A percentile compares a stretch with the other conserved stretches of the same genome.
phyloP scores from a whole-genome alignment of 2,113 vertebrate species.

The Rhabdomys dilectus region DNA sequence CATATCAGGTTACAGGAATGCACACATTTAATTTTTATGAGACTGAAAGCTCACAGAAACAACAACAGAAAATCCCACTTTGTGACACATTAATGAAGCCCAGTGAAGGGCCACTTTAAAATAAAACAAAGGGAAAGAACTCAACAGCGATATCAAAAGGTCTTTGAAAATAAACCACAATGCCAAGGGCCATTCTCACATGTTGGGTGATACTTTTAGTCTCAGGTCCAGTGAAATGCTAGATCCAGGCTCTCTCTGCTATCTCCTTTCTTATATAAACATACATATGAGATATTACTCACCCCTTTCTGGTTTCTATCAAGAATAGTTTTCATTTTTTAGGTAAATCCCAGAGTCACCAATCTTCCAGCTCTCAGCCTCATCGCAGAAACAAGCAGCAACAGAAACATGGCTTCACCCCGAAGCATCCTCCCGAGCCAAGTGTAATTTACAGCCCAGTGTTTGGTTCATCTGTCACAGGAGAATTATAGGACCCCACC shows the following conservation, averaged over 20 bases:
- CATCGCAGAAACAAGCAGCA: conserved; percentile 60
- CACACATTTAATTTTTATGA: conserved; percentile 72
- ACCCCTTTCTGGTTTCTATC: conserved; percentile 73
- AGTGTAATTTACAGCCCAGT: conserved; percentile 68
- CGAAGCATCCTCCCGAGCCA: conserved; percentile 55
- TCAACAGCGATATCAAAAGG: conserved; percentile 42
- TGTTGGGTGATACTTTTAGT: conserved; percentile 53
- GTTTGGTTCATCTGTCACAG: conserved; percentile 78
- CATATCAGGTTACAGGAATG: conserved; percentile 65
- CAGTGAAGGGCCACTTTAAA: neutral
- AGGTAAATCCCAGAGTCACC: conserved; percentile 79
- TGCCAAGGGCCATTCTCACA: conserved; percentile 20
- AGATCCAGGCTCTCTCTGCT: conserved; percentile 72
- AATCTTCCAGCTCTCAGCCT: conserved; percentile 65
- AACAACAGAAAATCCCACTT: conserved; percentile 59
- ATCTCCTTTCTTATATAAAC: conserved; percentile 72
- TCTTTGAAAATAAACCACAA: conserved; percentile 51
- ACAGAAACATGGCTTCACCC: conserved; percentile 66
- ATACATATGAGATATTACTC: conserved; percentile 78
- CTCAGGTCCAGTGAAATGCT: conserved; percentile 73
- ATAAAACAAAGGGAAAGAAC: conserved; percentile 52
- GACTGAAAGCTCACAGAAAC: conserved; percentile 66
- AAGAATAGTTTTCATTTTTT: conserved; percentile 76
- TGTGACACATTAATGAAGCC: conserved; percentile 59
- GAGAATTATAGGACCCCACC: conserved; percentile 74